Evolutionary conservation across 2,888 invertebrate species (phyloP), one percentile per base, ranked within the genome.

Genomic region (Polia nebulosa): DNA sequence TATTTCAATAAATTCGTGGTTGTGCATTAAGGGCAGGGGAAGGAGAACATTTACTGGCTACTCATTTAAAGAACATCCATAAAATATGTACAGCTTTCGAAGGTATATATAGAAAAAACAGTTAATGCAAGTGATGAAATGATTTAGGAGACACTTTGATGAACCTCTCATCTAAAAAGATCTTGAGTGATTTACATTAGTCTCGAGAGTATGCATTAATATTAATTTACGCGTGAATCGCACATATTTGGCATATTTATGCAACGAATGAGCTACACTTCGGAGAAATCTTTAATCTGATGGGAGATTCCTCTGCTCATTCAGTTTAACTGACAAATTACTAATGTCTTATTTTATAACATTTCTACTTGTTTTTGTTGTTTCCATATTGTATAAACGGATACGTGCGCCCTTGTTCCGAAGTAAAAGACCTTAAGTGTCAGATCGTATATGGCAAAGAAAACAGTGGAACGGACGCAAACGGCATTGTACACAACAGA

Each of bases 371-470:
- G 58, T 59, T 51, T 13, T 51, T 55, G 27, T 53, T 52, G 17
- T 52, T 39, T 47, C 8, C 27, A 44, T 36, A 53, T 78, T 52
- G 29, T 45, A 36, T 72, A 61, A 52, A 57, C 45, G 32, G 56
- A 57, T 81, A 59, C 45, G 63, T 61, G 58, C 67, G 85, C 79
- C 89, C 88, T 89, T 89, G 78, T 68, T 65, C 76, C 72, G 85
- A 84, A 80, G 82, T 84, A 86, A 80, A 82, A 77, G 88, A 88
- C 90, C 89, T 90, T 78, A 87, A 67, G 66, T 80, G 85, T 84
- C 88, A 80, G 74, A 82, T 83, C 86, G 60, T 84, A 87, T 87
- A 90, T 84, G 89, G 87, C 82, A 72, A 84, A 84, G 86, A 87
- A 88, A 86, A 87, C 82, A 78, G 78, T 81, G 71, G 66, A 79